Evolutionary conservation across 2,888 invertebrate genomes (phyloP).

Genomic region (Chloroclysta siterata): DNA sequence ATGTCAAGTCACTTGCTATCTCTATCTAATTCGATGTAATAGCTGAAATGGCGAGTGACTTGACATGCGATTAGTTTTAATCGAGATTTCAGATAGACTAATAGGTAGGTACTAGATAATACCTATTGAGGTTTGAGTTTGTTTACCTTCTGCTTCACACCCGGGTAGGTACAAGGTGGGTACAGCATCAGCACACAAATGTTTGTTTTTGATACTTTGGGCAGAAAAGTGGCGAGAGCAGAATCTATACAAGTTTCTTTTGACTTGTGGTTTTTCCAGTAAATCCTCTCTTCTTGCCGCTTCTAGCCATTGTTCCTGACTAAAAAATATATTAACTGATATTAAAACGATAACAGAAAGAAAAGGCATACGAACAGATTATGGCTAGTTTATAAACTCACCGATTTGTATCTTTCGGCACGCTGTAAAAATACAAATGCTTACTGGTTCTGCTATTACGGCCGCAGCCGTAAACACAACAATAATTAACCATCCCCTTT

Average conservation of each 20-base stretch:
- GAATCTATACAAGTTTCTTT: constrained; percentile 57
- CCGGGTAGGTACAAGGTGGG: constrained; percentile 66
- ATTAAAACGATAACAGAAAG: too few species aligned
- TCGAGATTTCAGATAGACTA: too few species aligned
- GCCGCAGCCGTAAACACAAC: constrained; percentile 71
- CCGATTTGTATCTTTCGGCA: constrained; percentile 71
- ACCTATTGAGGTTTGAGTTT: neutral
- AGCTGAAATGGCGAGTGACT: too few species aligned
- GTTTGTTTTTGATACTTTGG: constrained; percentile 62
- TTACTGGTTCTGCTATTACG: constrained; percentile 70
- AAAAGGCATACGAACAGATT: neutral
- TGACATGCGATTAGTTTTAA: too few species aligned
- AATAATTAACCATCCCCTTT: constrained; percentile 69
- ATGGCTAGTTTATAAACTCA: constrained; percentile 38
- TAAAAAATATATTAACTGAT: constrained; percentile 38
- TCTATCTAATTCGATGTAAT: too few species aligned
- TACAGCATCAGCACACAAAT: constrained; percentile 64
- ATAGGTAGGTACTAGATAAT: too few species aligned
- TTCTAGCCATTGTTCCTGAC: constrained; percentile 68
- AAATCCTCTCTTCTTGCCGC: constrained; percentile 66
- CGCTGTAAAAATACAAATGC: constrained; percentile 68
- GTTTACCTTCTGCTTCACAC: constrained; percentile 52
- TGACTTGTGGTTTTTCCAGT: constrained; percentile 51
- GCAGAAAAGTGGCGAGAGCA: constrained; percentile 74
- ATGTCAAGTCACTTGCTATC: too few species aligned